A percentile compares a stretch with the other conserved stretches of the same genome.
phyloP scores from a whole-genome alignment of 2,113 vertebrate species.

The Alces alces region DNA sequence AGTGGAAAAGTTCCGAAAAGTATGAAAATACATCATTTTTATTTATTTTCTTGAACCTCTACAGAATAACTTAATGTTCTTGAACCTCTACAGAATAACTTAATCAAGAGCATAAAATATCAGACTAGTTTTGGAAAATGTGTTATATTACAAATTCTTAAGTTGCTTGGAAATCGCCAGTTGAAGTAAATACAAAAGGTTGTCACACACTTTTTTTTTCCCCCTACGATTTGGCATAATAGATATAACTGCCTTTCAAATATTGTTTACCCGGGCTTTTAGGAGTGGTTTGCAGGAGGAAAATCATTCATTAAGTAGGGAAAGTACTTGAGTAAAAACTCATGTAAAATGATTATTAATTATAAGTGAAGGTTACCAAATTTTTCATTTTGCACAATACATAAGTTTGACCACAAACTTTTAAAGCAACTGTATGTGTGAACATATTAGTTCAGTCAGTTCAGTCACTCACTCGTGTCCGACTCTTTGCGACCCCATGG shows the following conservation, averaged over 20 bases:
- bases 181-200: background rate
- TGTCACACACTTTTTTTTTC: background rate
- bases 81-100: background rate
- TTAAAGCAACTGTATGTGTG: background rate
- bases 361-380: background rate
- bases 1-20: slow-evolving; percentile 90
- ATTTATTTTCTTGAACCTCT: background rate
- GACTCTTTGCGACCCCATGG: background rate
- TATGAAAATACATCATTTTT: slow-evolving; percentile 39
- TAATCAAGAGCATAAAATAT: background rate
- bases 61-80: background rate
- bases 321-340: slow-evolving; percentile 11
- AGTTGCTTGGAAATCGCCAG: background rate
- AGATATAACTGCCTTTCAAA: background rate
- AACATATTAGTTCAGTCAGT: background rate
- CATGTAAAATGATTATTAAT: slow-evolving; percentile 20
- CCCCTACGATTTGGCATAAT: background rate
- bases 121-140: background rate
- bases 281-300: background rate
- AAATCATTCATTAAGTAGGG: slow-evolving; percentile 4
- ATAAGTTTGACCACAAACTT: background rate
- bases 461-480: background rate
- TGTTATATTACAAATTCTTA: background rate
- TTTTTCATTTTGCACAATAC: slow-evolving; percentile 33
- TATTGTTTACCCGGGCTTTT: background rate